Evolutionary conservation across 2,888 invertebrate species (phyloP).

Genomic region (Eristalinus sepulchralis): DNA sequence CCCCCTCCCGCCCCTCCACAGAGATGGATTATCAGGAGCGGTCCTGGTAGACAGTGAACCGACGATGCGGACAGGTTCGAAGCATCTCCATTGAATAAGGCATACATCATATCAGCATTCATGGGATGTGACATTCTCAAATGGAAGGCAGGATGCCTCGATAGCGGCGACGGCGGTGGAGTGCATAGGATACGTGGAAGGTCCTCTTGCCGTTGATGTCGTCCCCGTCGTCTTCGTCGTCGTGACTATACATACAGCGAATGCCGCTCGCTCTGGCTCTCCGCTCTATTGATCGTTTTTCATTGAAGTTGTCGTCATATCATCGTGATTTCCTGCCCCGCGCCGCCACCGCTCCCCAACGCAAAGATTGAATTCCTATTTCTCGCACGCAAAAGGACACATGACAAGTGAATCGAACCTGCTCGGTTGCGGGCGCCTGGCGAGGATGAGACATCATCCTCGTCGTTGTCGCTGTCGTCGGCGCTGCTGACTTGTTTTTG

Average conservation of each 20-base stretch:
- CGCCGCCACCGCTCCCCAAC: conserved; percentile 15
- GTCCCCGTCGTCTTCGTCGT: background rate
- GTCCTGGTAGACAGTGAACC: conserved; percentile 34
- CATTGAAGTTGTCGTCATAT: conserved; percentile 68
- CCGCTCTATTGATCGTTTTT: conserved; percentile 63
- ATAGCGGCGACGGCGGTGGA: background rate
- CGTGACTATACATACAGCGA: conserved; percentile 30
- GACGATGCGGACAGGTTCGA: conserved; percentile 25
- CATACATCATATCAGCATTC: conserved; percentile 72
- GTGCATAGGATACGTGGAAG: conserved; percentile 17
- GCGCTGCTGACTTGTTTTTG: conserved; percentile 42
- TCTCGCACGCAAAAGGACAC: conserved; percentile 35
- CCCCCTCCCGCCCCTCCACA: conserved; percentile 1
- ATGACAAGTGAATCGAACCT: conserved; percentile 14
- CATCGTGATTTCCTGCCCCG: conserved; percentile 66
- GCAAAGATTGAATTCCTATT: conserved; percentile 52
- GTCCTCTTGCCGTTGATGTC: conserved; percentile 5
- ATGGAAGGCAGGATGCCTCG: conserved; percentile 53
- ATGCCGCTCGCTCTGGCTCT: conserved; percentile 8
- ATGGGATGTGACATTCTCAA: conserved; percentile 71
- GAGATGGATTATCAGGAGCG: conserved; percentile 53
- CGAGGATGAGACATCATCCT: conserved; percentile 18
- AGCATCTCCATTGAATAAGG: conserved; percentile 53
- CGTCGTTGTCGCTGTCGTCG: conserved; percentile 17
- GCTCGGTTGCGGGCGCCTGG: background rate